These are phyloP conservation scores for Acanthopleura granulata DNA, from an alignment of 2,888 invertebrate species.

Conservation along the genomic window DNA sequence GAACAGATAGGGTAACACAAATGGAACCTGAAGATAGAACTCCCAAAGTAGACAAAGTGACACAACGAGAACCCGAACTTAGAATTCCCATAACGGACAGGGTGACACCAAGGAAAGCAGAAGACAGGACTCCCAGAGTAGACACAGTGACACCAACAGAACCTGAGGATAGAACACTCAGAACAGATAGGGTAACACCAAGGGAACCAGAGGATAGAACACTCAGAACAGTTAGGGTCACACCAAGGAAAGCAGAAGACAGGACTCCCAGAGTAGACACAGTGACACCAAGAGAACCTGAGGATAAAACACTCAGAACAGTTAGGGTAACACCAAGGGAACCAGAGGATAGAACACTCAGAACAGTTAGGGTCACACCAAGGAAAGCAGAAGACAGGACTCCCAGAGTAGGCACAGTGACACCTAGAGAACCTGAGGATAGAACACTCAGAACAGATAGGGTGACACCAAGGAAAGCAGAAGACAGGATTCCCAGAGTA, in stretches of 20 bases:
- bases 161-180: neutral
- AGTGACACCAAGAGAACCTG: neutral
- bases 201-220: neutral
- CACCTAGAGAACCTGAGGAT: neutral
- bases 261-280: neutral
- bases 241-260: neutral
- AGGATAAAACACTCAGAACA: neutral
- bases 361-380: neutral
- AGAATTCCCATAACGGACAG: neutral
- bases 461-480: neutral
- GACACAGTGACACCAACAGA: neutral
- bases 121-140: neutral
- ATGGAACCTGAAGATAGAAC: too few species aligned
- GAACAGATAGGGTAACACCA: neutral
- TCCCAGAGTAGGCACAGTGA: neutral
- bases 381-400: neutral
- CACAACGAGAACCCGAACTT: too few species aligned
- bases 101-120: neutral
- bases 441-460: neutral
- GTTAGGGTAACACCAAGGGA: neutral
- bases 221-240: neutral
- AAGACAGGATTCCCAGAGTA: neutral
- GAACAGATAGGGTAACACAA: too few species aligned
- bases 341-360: neutral
- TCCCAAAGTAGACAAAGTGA: too few species aligned